A percentile compares a stretch with the other conserved stretches of the same genome.
phyloP scores from a whole-genome alignment of 1,140 invertebrate genomes.

The Tachypleus tridentatus region DNA sequence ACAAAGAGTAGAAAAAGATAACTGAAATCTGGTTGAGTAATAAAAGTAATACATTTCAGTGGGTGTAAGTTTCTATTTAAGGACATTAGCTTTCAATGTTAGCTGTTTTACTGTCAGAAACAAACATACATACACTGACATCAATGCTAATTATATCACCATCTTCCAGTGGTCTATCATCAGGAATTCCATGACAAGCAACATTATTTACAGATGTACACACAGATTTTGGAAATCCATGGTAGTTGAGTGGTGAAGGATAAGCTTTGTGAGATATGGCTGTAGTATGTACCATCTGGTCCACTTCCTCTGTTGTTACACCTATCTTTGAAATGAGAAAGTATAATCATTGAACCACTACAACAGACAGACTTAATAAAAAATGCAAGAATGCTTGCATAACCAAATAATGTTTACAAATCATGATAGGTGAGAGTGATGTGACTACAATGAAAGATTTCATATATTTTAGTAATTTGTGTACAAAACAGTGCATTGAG shows the following conservation, averaged over 20 bases:
- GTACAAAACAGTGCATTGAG: too few species aligned
- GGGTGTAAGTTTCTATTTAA: not conserved
- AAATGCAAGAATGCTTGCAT: too few species aligned
- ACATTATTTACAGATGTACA: conserved; percentile 94
- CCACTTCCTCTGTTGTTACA: conserved; percentile 75
- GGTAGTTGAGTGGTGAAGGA: conserved; percentile 79
- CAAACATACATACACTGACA: conserved; percentile 56
- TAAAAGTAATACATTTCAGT: too few species aligned
- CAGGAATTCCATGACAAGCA: conserved; percentile 88
- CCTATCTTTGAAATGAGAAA: conserved; percentile 49
- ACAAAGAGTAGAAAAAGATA: too few species aligned
- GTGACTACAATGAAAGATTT: too few species aligned
- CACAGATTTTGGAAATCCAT: conserved; percentile 78
- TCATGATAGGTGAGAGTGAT: too few species aligned
- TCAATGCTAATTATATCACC: conserved; percentile 89
- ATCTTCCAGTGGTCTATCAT: conserved; percentile 58
- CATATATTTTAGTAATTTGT: too few species aligned
- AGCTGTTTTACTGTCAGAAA: not conserved
- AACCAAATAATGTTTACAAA: too few species aligned
- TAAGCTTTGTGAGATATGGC: conserved; percentile 60
- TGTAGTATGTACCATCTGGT: conserved; percentile 56
- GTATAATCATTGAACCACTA: too few species aligned
- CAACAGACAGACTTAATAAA: too few species aligned
- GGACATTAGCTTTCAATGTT: not conserved
- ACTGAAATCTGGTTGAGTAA: too few species aligned